Evolutionary conservation across 2,888 invertebrate genomes (phyloP), one percentile per base, ranked within the genome.

Genomic region (Cacoxenus indagator): DNA sequence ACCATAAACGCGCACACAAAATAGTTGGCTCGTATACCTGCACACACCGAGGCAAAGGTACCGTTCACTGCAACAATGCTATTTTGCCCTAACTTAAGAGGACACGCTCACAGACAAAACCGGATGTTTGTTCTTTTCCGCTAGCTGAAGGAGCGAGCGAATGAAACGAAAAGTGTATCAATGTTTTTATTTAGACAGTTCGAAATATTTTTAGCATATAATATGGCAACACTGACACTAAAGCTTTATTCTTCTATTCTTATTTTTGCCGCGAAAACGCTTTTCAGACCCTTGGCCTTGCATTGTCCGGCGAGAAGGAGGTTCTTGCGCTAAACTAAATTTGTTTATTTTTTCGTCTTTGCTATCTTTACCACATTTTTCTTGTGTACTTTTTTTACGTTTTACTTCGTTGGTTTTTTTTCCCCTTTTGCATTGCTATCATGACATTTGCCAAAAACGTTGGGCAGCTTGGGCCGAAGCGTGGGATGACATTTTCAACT

Each of bases 131-230:
- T 51, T 17, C 9, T 61, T 61, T 27, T 37, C 31, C 37, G 22
- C 59, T 22, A 22, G 59, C 37, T 37, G 19, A 27, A 61, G 19
- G 59, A 22, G 22, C 24, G 37, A 57, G 17, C 57, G 57, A n/a
- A 27, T 22, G 11, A 51, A 51, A 22, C 22, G 51, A 43, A 37
- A 37, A 24, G 22, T 55, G 43, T 55, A 55, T 54, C 55, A 65
- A 65, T 65, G 65, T 57, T 65, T 65, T 45, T 57, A 57, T 65
- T 65, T 57, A 45, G 65, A 65, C 57, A 65, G 65, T 65, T 65
- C 43, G 17, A 57, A 65, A 27, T 55, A 57, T 65, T 43, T 43
- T 55, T 55, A 45, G 61, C 45, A 45, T n/a, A n/a, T 62, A 62
- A 45, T 62, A 45, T 62, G 61, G 61, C 45, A 62, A 62, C 45